A percentile compares a stretch with the other conserved stretches of the same genome.
phyloP scores from a whole-genome alignment of 2,888 invertebrate species.

The Eupithecia centaureata region DNA sequence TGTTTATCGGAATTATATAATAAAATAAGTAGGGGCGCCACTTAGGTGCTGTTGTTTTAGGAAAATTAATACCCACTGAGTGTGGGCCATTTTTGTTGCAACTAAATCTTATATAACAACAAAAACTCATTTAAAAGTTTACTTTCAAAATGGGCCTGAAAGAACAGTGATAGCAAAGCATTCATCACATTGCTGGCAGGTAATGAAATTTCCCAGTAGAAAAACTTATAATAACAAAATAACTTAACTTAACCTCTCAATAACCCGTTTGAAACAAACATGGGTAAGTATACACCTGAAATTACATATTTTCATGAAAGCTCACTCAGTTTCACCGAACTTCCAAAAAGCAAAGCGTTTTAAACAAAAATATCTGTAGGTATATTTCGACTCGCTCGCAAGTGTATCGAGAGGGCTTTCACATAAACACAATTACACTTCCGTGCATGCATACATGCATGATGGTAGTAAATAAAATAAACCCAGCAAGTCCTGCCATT shows the following conservation, averaged over 20 bases:
- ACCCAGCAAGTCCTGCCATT: constrained; percentile 30
- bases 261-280: too few relatives aligned
- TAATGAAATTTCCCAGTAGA: not conserved
- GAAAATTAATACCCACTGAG: too few relatives aligned
- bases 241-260: too few relatives aligned
- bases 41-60: too few relatives aligned
- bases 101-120: too few relatives aligned
- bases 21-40: too few relatives aligned
- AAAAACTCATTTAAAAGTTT: too few relatives aligned
- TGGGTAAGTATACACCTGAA: too few relatives aligned
- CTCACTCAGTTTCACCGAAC: not conserved
- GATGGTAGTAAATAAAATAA: constrained; percentile 15
- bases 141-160: constrained; percentile 8
- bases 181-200: not conserved
- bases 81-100: too few relatives aligned
- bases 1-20: too few relatives aligned
- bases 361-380: not conserved
- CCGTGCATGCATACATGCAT: constrained; percentile 47
- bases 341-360: not conserved
- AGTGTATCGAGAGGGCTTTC: too few relatives aligned
- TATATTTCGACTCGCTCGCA: not conserved
- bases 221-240: too few relatives aligned
- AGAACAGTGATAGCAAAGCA: constrained; percentile 14
- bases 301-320: not conserved
- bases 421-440: constrained; percentile 20